Percentiles rank a stretch among this genome's conserved stretches.
phyloP scores from a whole-genome alignment of 2,888 invertebrate genomes.

The Heliconius hortense region DNA sequence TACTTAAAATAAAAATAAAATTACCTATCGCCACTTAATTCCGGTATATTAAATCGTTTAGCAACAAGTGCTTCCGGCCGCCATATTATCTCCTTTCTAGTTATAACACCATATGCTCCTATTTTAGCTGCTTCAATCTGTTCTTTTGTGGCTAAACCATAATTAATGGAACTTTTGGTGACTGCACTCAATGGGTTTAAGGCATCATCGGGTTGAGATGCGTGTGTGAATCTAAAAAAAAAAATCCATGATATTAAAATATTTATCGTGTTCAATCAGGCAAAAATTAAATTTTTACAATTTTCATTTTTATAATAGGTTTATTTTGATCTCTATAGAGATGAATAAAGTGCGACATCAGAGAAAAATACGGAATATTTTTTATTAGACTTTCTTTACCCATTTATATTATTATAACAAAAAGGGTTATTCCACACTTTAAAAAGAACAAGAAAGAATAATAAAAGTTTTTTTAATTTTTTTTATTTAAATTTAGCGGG shows the following conservation, averaged over 20 bases:
- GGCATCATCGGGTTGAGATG: slow-evolving; percentile 67
- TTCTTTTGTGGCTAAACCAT: slow-evolving; percentile 65
- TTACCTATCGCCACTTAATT: slow-evolving; percentile 83
- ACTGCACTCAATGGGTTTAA: slow-evolving; percentile 65
- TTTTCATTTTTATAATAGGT: too few species aligned
- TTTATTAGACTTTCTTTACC: too few species aligned
- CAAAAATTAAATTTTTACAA: too few species aligned
- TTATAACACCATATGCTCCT: slow-evolving; percentile 90
- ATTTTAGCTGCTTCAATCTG: slow-evolving; percentile 86
- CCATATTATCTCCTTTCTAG: slow-evolving; percentile 87
- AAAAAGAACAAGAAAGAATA: too few species aligned
- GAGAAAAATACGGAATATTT: too few species aligned
- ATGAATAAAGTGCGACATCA: background rate
- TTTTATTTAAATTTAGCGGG: too few species aligned
- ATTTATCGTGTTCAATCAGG: too few species aligned
- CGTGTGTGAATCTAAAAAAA: slow-evolving; percentile 69
- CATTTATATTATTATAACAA: too few species aligned
- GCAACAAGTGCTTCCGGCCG: slow-evolving; percentile 91
- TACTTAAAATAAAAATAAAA: background rate
- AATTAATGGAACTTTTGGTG: slow-evolving; percentile 60
- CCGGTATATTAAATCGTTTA: slow-evolving; percentile 96
- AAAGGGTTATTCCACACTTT: too few species aligned
- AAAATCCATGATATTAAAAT: too few species aligned
- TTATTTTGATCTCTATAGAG: background rate
- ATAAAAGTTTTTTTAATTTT: too few species aligned